Evolutionary conservation across 2,888 invertebrate genomes (phyloP), one percentile per base, ranked within the genome.

Genomic region (Stenodera caucasica): DNA sequence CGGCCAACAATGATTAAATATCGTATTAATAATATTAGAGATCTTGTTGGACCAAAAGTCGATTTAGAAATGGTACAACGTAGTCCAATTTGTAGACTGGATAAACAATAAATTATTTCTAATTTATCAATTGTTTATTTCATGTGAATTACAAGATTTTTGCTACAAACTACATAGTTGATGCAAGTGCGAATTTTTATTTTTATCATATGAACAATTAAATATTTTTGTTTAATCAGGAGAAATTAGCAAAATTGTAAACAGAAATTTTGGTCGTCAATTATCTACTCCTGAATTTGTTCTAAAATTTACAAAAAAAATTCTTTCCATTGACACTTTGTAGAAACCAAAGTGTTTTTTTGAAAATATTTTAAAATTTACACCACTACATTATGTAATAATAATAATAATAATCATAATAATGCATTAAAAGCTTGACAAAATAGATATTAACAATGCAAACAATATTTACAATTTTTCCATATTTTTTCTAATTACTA

Each of bases 1-100:
- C 85, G 99, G 67, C 99, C 99, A 2, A 98, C 99, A 5, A 99
- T 99, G 99, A 98, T 99, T 76, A 97, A 96, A 78, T 99, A 98
- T 81, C 94, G 94, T 12, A 89, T 97, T 67, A 93, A 96, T 81
- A 99, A 99, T 79, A 99, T 99, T 70, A 85, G 99, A 65, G 98
- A 98, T 81, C 85, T 99, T 55, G 95, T 98, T 55, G 99, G 99
- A 2, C 97, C 97, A 5, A 93, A 90, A 78, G 95, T 99, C 7
- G 94, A 99, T 82, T 83, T 99, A 62, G 91, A 94, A 78, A 98
- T 98, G 94, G 94, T 99, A 51, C 90, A 95, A 73, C 88, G 88
- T 67, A 96, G 92, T 80, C 95, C 98, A 0, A 86, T 99, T 66
- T 99, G 98, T 82, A 87, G 97, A 69, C 83, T 97, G 63, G 92